phyloP scores from a whole-genome alignment of 2,113 vertebrate species.

The Syngnathus scovelli region DNA sequence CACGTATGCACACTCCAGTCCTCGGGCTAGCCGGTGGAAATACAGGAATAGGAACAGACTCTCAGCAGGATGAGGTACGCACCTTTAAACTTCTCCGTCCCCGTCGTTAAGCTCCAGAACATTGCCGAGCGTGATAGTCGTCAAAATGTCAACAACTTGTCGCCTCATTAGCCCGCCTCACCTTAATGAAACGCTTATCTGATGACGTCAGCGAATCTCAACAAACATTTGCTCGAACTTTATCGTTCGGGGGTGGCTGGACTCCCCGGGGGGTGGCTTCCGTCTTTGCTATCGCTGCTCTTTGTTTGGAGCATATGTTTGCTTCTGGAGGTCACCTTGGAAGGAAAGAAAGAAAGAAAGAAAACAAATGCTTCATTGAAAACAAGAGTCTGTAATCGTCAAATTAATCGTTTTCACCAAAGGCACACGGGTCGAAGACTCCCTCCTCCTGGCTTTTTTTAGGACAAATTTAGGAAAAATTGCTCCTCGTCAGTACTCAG shows the following conservation, averaged over 20 bases:
- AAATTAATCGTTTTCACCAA: background rate
- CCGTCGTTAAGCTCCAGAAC: background rate
- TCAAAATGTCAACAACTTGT: slow-evolving; percentile 5
- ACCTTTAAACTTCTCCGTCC: background rate
- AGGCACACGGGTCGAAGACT: background rate
- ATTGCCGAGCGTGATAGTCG: slow-evolving; percentile 12
- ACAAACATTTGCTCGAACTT: slow-evolving; percentile 13
- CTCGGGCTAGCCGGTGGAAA: background rate
- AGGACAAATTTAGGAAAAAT: background rate
- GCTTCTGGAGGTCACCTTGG: slow-evolving; percentile 27
- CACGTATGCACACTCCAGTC: slow-evolving; percentile 27
- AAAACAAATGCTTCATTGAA: background rate
- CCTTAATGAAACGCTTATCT: slow-evolving; percentile 26
- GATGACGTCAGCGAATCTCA: slow-evolving; percentile 14
- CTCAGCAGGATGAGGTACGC: too few relatives aligned
- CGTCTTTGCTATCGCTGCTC: slow-evolving; percentile 17
- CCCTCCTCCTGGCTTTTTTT: background rate
- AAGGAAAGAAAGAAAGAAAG: slow-evolving; percentile 10
- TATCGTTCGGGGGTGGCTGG: background rate
- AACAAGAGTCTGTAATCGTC: background rate
- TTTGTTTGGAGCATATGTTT: background rate
- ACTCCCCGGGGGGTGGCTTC: background rate
- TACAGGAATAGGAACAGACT: background rate
- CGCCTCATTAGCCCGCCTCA: background rate
- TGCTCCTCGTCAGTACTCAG: background rate